Evolutionary conservation across 2,113 vertebrate species (phyloP).

Genomic region (Psettodes erumei): DNA sequence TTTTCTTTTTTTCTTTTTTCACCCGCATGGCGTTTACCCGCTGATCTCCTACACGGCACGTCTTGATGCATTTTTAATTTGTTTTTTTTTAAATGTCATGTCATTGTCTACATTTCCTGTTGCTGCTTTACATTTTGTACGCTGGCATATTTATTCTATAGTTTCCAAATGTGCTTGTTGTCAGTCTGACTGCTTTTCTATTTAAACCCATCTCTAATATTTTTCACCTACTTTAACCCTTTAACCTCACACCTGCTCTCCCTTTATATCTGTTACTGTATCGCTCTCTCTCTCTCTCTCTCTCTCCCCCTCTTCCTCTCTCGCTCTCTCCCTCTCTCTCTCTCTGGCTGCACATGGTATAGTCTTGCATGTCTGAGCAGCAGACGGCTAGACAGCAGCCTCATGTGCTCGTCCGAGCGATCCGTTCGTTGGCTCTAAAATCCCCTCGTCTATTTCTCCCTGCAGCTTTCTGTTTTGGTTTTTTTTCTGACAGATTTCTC

Average conservation of each 20-base stretch:
- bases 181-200: conserved; percentile 2
- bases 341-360: conserved; percentile 67
- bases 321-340: conserved; percentile 43
- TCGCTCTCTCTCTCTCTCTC: conserved; percentile 19
- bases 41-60: not conserved
- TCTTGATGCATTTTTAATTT: conserved; percentile 6
- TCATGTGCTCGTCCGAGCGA: conserved; percentile 52
- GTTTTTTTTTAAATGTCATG: not conserved
- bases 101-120: not conserved
- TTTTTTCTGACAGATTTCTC: conserved; percentile 39
- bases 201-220: not conserved
- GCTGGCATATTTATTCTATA: not conserved
- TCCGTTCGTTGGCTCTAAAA: conserved; percentile 60
- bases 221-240: conserved; percentile 50
- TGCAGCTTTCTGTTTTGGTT: conserved; percentile 53
- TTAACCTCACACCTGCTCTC: conserved; percentile 53
- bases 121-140: conserved; percentile 2
- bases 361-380: conserved; percentile 82
- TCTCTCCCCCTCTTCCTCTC: conserved; percentile 16
- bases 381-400: conserved; percentile 78
- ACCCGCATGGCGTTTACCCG: conserved; percentile 14
- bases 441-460: conserved; percentile 52
- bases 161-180: conserved; percentile 3
- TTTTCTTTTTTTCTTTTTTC: conserved; percentile 28
- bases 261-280: conserved; percentile 38